Evolutionary conservation across 2,113 vertebrate genomes (phyloP).

Genomic region (Canis aureus): DNA sequence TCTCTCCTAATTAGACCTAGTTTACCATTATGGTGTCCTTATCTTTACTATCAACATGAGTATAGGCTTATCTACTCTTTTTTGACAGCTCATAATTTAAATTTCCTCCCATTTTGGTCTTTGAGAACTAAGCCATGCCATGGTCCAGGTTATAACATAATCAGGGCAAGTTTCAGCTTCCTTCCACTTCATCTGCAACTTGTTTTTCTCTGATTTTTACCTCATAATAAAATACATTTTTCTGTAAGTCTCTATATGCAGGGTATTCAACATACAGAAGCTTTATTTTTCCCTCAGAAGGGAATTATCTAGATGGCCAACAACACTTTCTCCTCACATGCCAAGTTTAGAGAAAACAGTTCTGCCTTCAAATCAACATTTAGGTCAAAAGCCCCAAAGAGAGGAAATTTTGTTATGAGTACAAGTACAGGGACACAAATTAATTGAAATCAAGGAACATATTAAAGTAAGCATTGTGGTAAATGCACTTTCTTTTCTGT

Average conservation of each 20-base stretch:
- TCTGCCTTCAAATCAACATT: constrained; percentile 51
- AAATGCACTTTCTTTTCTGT: constrained; percentile 70
- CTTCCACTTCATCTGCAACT: background rate
- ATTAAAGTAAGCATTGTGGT: constrained; percentile 74
- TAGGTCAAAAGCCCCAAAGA: constrained; percentile 53
- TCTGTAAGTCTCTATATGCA: background rate
- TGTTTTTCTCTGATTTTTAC: constrained; percentile 2
- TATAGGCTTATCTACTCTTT: background rate
- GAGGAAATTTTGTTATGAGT: constrained; percentile 26
- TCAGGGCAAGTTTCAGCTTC: background rate
- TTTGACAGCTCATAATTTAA: background rate
- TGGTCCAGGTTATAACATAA: background rate
- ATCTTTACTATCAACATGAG: background rate
- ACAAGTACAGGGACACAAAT: constrained; percentile 60
- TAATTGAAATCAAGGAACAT: constrained; percentile 78
- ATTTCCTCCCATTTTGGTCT: background rate
- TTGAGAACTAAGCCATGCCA: background rate
- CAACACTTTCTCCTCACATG: constrained; percentile 49
- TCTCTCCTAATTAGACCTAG: background rate
- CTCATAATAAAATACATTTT: background rate
- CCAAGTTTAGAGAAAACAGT: constrained; percentile 53
- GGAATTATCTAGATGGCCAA: constrained; percentile 23
- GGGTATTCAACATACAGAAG: background rate
- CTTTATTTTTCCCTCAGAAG: background rate
- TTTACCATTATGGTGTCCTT: background rate